Percentiles rank a stretch among this genome's conserved stretches.
Evolutionary conservation across 2,888 invertebrate genomes (phyloP).

Genomic region (Deilephila elpenor): DNA sequence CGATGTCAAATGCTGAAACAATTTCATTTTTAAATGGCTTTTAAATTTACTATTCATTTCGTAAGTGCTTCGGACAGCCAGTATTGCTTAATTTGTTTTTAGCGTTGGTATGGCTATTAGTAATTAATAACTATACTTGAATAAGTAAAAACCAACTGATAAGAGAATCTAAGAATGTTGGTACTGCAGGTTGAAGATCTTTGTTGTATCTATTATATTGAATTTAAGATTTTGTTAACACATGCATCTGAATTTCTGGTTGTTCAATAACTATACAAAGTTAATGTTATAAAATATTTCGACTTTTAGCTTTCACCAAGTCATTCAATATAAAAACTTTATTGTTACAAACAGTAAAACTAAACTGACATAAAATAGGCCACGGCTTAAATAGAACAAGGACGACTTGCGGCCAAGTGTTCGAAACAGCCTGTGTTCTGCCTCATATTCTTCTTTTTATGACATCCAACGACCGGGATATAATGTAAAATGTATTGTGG

Average conservation of each 20-base stretch:
- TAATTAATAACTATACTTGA: too few species aligned
- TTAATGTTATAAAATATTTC: too few species aligned
- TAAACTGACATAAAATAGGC: slow-evolving; percentile 20
- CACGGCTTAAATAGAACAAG: slow-evolving; percentile 19
- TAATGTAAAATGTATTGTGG: slow-evolving; percentile 14
- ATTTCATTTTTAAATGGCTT: slow-evolving; percentile 23
- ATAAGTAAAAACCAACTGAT: too few species aligned
- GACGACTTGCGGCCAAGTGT: slow-evolving; percentile 16
- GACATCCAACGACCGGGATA: slow-evolving; percentile 11
- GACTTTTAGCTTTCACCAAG: background rate
- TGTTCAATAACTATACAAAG: too few species aligned
- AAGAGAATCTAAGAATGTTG: too few species aligned
- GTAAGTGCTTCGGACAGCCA: background rate
- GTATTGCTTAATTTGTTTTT: background rate
- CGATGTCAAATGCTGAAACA: slow-evolving; percentile 40
- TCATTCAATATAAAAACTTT: slow-evolving; percentile 7
- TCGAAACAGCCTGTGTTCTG: background rate
- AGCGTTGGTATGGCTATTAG: too few species aligned
- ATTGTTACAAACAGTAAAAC: slow-evolving; percentile 19
- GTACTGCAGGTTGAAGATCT: too few species aligned
- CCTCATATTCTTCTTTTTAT: slow-evolving; percentile 23
- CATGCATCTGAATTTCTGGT: too few species aligned
- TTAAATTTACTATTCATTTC: slow-evolving; percentile 2
- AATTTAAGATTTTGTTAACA: too few species aligned
- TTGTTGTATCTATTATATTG: too few species aligned